These are phyloP conservation scores for Entosphenus tridentatus DNA, from an alignment of 2,113 vertebrate genomes.

Conservation along the genomic window DNA sequence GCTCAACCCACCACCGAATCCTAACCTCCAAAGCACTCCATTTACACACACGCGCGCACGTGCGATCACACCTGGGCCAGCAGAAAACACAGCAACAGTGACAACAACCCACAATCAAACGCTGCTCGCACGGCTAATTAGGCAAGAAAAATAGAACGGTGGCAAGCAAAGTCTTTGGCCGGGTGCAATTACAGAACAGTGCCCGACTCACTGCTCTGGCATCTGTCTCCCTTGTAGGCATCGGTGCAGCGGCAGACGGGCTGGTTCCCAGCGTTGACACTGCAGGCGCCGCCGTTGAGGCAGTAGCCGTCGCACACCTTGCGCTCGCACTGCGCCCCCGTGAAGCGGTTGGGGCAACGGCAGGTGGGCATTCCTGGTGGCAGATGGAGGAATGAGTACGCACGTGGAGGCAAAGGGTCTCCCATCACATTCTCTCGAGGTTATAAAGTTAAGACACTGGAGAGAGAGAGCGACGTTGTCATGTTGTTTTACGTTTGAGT, in stretches of 20 bases:
- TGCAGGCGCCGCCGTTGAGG: constrained; percentile 50
- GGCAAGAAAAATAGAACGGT: constrained; percentile 11
- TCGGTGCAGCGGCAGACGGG: constrained; percentile 48
- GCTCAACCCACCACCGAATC: no score
- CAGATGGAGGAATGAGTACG: not conserved
- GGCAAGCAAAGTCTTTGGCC: constrained; percentile 13
- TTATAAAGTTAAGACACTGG: no score
- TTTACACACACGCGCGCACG: constrained; percentile 14
- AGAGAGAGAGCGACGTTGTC: no score
- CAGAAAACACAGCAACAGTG: constrained; percentile 12
- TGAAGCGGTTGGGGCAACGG: constrained; percentile 71
- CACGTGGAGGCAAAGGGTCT: no score
- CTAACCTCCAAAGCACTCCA: no score
- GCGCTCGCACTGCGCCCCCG: constrained; percentile 52
- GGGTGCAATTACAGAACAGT: no score
- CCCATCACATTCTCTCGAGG: no score
- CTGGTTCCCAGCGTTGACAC: constrained; percentile 71
- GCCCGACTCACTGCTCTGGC: constrained; percentile 64
- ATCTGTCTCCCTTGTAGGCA: constrained; percentile 54
- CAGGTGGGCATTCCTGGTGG: constrained; percentile 56
- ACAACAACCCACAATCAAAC: constrained; percentile 13
- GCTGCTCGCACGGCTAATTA: constrained; percentile 12
- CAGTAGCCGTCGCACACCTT: constrained; percentile 55
- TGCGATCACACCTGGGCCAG: fast-evolving
- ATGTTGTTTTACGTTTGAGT: no score